These are phyloP conservation scores for Merops nubicus DNA, from an alignment of 2,113 vertebrate species.

Conservation along the genomic window DNA sequence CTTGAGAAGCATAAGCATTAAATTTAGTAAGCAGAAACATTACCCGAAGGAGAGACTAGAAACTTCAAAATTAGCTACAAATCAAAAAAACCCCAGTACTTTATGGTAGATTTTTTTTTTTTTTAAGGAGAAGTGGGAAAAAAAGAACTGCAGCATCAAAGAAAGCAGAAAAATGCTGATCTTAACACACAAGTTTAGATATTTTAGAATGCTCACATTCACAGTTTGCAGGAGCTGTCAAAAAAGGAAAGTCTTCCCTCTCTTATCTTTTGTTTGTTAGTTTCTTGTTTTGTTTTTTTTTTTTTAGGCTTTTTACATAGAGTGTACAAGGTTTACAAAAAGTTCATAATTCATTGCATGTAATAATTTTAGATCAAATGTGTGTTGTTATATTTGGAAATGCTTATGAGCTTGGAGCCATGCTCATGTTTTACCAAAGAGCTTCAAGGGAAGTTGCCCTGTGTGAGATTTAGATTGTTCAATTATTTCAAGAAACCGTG, in stretches of 20 bases:
- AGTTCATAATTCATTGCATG: not conserved
- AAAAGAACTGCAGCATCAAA: not conserved
- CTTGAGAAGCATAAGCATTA: not conserved
- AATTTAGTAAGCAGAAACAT: not conserved
- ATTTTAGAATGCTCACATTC: not conserved
- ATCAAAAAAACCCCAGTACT: not conserved
- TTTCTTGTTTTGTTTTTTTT: not conserved
- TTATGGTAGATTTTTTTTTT: not conserved
- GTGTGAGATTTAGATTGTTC: not conserved
- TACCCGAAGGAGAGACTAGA: not conserved
- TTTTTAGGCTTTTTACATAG: not conserved
- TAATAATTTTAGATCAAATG: not conserved
- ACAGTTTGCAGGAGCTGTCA: not conserved
- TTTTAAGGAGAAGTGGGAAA: not conserved
- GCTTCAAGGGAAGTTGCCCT: not conserved
- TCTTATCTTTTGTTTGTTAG: fast-evolving
- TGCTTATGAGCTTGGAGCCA: not conserved
- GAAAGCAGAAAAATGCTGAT: not conserved
- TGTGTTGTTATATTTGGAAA: not conserved
- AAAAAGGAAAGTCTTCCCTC: not conserved
- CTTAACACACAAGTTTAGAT: not conserved
- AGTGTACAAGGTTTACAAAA: not conserved
- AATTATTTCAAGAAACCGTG: not conserved
- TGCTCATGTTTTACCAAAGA: not conserved
- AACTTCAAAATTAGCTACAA: not conserved